Evolutionary conservation across 1,140 invertebrate species (phyloP).

Genomic region (Amphibalanus amphitrite): DNA sequence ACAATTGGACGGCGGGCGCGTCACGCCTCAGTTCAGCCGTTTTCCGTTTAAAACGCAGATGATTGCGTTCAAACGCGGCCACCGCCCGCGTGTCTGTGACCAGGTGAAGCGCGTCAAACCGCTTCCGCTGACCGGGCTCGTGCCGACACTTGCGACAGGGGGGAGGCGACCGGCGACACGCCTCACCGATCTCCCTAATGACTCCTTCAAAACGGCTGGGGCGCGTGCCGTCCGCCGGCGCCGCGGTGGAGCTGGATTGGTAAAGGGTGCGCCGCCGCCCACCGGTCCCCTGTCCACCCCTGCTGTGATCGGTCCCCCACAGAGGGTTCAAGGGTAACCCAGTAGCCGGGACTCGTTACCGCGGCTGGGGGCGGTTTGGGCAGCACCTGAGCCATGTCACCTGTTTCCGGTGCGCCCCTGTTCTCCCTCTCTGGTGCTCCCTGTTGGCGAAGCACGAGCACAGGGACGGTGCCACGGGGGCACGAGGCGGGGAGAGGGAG

Average conservation of each 20-base stretch:
- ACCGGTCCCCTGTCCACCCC: too few relatives aligned
- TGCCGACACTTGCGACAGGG: background rate
- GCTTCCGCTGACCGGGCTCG: background rate
- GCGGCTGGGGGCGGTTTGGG: background rate
- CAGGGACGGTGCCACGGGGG: background rate
- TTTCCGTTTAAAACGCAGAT: background rate
- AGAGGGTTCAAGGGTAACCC: too few relatives aligned
- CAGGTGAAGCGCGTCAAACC: background rate
- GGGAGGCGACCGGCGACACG: background rate
- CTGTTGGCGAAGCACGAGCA: background rate
- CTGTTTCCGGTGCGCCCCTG: conserved; percentile 1
- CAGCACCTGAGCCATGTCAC: background rate
- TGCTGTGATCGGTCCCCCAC: too few relatives aligned
- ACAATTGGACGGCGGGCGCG: too few relatives aligned
- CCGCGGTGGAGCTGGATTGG: too few relatives aligned
- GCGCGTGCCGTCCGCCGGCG: background rate
- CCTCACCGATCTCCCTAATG: background rate
- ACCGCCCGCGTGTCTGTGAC: background rate
- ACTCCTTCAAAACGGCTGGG: background rate
- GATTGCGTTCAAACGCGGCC: background rate
- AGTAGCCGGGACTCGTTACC: background rate
- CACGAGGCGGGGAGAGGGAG: too few relatives aligned
- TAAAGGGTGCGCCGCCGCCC: too few relatives aligned
- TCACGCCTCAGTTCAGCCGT: too few relatives aligned
- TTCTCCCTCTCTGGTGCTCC: too few relatives aligned